These are phyloP conservation scores for Stichopus chloronotus DNA, from an alignment of 35 echinoderm and acorn worm genomes.

Conservation along the genomic window DNA sequence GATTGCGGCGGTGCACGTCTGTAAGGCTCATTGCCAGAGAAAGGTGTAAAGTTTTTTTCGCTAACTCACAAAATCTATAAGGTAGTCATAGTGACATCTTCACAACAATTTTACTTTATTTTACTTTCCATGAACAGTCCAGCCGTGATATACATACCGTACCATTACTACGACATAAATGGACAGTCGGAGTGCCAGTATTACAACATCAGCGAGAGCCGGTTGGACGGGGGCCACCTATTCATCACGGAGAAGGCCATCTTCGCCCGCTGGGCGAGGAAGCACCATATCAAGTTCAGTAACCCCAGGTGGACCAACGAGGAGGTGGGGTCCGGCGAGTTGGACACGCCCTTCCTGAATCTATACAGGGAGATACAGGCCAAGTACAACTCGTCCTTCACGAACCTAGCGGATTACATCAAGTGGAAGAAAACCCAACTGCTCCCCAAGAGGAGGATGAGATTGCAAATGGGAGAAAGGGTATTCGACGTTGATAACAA, in stretches of 20 bases:
- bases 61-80: no score
- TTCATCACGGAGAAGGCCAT: constrained; percentile 72
- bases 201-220: constrained; percentile 60
- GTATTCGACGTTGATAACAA: constrained; percentile 47
- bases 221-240: constrained; percentile 57
- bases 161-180: constrained; percentile 70
- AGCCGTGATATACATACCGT: constrained; percentile 31
- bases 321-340: not conserved
- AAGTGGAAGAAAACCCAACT: constrained; percentile 14
- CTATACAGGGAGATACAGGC: constrained; percentile 33
- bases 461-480: constrained; percentile 32
- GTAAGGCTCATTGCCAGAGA: no score
- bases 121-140: not conserved
- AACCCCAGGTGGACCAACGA: constrained; percentile 56
- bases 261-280: constrained; percentile 54
- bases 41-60: no score
- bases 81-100: no score
- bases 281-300: constrained; percentile 39
- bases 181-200: constrained; percentile 45
- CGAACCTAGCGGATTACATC: constrained; percentile 34
- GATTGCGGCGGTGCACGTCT: no score
- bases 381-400: constrained; percentile 33
- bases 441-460: constrained; percentile 24
- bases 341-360: constrained; percentile 54
- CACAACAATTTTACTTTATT: not conserved